These are phyloP conservation scores for Iphiclides podalirius DNA, from an alignment of 2,888 invertebrate species.

Conservation along the genomic window DNA sequence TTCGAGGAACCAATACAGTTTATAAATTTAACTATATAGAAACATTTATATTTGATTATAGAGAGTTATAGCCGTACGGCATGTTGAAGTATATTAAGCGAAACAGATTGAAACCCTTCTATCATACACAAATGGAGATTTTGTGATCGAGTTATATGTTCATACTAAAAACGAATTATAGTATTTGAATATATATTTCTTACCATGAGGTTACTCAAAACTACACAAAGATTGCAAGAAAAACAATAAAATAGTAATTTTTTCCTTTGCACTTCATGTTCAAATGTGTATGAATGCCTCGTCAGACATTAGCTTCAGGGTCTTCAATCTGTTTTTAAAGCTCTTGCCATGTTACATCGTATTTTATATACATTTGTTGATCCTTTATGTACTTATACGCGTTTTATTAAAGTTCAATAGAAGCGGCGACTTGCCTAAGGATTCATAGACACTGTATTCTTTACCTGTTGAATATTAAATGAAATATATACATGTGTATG, in stretches of 20 bases:
- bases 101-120: constrained; percentile 4
- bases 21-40: background rate
- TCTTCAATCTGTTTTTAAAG: constrained; percentile 11
- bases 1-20: constrained; percentile 7
- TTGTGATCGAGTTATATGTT: too few species aligned
- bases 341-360: constrained; percentile 23
- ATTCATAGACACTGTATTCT: constrained; percentile 20
- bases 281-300: too few species aligned
- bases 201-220: too few species aligned
- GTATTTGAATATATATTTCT: too few species aligned
- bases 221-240: too few species aligned
- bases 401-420: background rate
- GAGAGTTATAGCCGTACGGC: background rate
- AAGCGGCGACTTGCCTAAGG: constrained; percentile 3
- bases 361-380: constrained; percentile 28
- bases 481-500: too few species aligned
- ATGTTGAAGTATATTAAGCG: constrained; percentile 2
- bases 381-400: constrained; percentile 19
- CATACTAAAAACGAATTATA: too few species aligned
- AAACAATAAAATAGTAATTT: too few species aligned
- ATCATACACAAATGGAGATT: background rate
- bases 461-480: too few species aligned
- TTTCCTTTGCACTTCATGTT: too few species aligned
- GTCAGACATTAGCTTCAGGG: background rate
- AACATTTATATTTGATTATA: background rate